These are phyloP conservation scores for Gallinago solitaria DNA, from an alignment of 2,797 vertebrate species.

Conservation along the genomic window DNA sequence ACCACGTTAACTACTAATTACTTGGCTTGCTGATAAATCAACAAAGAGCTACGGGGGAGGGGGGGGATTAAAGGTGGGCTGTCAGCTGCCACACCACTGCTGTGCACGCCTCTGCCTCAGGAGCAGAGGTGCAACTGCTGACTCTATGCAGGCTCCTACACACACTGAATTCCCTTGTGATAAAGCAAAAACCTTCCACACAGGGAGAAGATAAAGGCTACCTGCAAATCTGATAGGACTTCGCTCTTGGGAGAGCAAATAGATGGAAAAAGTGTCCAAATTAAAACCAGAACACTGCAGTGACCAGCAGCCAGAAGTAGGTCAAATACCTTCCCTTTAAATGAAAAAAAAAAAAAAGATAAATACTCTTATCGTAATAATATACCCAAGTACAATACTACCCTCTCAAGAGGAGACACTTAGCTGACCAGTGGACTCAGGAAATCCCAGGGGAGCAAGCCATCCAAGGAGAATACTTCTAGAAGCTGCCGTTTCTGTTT, in stretches of 20 bases:
- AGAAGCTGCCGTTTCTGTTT: neutral
- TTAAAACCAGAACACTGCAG: neutral
- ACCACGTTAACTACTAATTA: neutral
- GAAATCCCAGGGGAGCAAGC: neutral
- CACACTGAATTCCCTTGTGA: fast-evolving
- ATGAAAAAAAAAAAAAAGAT: neutral
- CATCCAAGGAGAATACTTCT: neutral
- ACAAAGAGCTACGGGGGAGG: neutral
- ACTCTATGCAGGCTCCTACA: fast-evolving
- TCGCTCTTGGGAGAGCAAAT: neutral
- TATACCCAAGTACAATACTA: fast-evolving
- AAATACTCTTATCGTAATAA: neutral
- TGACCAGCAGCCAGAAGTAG: neutral
- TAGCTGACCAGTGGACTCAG: neutral
- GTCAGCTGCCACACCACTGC: neutral
- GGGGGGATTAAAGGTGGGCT: neutral
- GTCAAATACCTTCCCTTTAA: neutral
- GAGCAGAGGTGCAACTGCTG: neutral
- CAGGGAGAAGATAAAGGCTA: neutral
- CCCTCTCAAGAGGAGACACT: neutral
- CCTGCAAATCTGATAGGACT: neutral
- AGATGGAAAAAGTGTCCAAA: neutral
- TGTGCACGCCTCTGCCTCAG: neutral
- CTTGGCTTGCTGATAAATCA: neutral
- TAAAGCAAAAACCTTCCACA: neutral